Evolutionary conservation across 1,140 invertebrate species (phyloP).

Genomic region (Caerostris darwini): DNA sequence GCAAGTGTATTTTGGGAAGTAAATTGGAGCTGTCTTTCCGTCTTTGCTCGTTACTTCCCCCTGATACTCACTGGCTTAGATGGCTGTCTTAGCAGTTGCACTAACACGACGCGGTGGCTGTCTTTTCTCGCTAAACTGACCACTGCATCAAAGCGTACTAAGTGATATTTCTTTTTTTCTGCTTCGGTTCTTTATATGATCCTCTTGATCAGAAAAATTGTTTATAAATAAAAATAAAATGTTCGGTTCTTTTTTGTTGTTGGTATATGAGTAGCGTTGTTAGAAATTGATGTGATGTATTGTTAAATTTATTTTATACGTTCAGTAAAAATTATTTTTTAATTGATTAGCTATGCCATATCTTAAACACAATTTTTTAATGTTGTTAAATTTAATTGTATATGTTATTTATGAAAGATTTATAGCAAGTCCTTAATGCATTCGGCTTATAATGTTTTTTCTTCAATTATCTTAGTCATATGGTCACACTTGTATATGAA

Average conservation of each 20-base stretch:
- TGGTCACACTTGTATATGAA: no score
- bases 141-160: not conserved
- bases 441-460: no score
- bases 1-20: not conserved
- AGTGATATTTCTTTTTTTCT: not conserved
- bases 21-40: slow-evolving; percentile 7
- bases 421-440: no score
- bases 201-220: not conserved
- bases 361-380: no score
- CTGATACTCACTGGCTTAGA: not conserved
- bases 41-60: not conserved
- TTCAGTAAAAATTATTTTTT: no score
- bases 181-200: not conserved
- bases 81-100: not conserved
- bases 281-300: no score
- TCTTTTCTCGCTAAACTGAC: not conserved
- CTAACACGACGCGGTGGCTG: not conserved
- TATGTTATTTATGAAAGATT: no score
- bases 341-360: no score
- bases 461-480: no score
- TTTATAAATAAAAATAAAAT: not conserved
- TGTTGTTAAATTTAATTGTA: no score
- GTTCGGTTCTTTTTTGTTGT: not conserved
- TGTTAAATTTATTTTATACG: no score
- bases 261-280: no score